Evolutionary conservation across 2,888 invertebrate genomes (phyloP), one percentile per base, ranked within the genome.

Genomic region (Meteorus colon): DNA sequence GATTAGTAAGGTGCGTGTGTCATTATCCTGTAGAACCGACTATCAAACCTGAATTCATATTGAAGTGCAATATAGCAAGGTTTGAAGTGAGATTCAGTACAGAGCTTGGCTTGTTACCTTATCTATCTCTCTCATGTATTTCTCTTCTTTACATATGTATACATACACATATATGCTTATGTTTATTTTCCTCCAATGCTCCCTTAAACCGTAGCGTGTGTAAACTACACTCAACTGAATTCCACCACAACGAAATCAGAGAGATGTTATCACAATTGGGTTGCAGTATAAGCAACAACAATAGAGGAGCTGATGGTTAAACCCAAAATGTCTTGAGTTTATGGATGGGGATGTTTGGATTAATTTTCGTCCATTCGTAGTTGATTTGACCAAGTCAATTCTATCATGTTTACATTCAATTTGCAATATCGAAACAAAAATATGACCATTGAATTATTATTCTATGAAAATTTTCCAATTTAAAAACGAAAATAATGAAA

Each of bases 151-250:
- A 62, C 27, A 12, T 16, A 62, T 29, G 16, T 62, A 62, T 62
- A 62, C 16, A 29, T 29, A 62, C 24, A 62, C 16, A 62, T 62
- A 29, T 60, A 60, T 60, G 24, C n/a, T 24, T 60, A 60, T 34
- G 34, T 65, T 34, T 31, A 65, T 34, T 65, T 24, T 48, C 48
- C 48, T 45, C 14, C 45, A 45, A 16, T 16, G 48, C 4, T 48
- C n/a, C 16, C 48, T 48, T 48, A 48, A 48, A 48, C 48, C n/a
- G 5, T n/a, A 48, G 4, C n/a, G 48, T 48, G 48, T 48, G 48
- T 48, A 48, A 48, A 48, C 48, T 48, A 48, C 48, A 48, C 48
- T 48, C n/a, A 48, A 48, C 48, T 48, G n/a, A 16, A 48, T 48
- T 48, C 16, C 48, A 48, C 48, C 48, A n/a, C 48, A 16, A 16